Evolutionary conservation across 2,113 vertebrate species (phyloP), one percentile per base, ranked within the genome.

Genomic region (Hippocampus zosterae): DNA sequence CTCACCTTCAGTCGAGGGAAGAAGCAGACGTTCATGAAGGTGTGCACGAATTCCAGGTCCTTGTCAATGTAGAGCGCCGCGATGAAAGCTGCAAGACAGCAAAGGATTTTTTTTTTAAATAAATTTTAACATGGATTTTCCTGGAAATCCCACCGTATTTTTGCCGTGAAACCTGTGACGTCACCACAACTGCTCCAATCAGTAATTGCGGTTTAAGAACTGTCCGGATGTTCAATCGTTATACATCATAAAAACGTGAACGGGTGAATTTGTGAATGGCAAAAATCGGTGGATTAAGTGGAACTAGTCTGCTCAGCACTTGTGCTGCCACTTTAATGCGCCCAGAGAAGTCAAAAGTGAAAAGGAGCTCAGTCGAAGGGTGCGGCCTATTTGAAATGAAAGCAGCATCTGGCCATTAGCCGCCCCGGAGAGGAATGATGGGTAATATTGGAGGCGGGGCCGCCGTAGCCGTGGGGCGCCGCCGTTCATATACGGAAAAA

Each of bases 1-100:
- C 86, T 88, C 84, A 92, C 92, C 92, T 99, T 99, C 71, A 99
- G 87, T 69, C 97, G 93, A 23, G 97, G 97, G 81, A 99, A 99
- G 86, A 99, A 99, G 81, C 97, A 99, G 72, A 98, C 97, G 2
- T 99, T 98, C 97, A 99, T 99, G 91, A 99, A 99, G 69, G 96
- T 96, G 86, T 98, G 96, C 73, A 99, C 97, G 0, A 92, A 98
- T 85, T 98, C 96, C 90, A 98, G 90, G 75, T 98, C 97, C 88
- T 98, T 98, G 79, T 99, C 97, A 46, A 99, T 98, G 91, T 98
- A 99, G 33, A 99, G 91, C 0, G 97, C 97, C 56, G 97, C 96
- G 78, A 99, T 98, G 90, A 98, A 99, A 25, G 97, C 97, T 99
- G 82, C 29, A 59, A 78, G 79, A 2, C 69, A 61, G 46, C 46